Base-by-base conservation (phyloP, 2,797 vertebrate genomes). In the Lerista edwardsae region DNA sequence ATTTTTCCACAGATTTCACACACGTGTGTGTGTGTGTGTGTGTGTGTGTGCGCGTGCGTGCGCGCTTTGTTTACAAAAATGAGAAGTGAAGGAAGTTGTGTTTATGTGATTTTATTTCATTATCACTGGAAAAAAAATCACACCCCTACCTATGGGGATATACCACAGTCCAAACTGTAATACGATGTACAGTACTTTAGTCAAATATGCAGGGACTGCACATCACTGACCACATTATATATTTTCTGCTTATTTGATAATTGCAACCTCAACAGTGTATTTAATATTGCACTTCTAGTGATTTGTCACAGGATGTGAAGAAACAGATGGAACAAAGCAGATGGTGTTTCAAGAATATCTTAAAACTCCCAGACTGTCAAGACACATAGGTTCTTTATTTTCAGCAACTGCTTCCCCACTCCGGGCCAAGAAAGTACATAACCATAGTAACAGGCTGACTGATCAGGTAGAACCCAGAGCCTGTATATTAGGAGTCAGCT, bases 341-440 rank as follows among this genome's bases (percentile, higher is more conserved):
- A 86, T 86, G 84, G 79, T 76, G 67, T 76, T 86, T 86, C 72
- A 82, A 76, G 74, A 86, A 76, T 75, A 86, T 77, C 73, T 62
- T 81, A 39, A 69, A 86, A 81, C 55, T 81, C 72, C 31, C 73
- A 86, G 79, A 21, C 73, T 64, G 67, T 61, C 31, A 86, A 86
- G 84, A 15, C 23, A 76, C 39, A 51, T 34, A 68, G 51, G 41
- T 62, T 69, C n/a, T 11, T 76, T 81, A 81, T 81, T 81, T 81
- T 61, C 79, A 77, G 79, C 31, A 36, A 81, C 55, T 62, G 65
- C 55, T 69, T 80, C 73, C 29, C 41, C 73, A 62, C 69, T 77
- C 74, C 47, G 36, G 75, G 55, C 74, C 74, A 78, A 23, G 14
- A 61, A 55, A 15, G 39, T n/a, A 61, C 57, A 86, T 76, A 86